Evolutionary conservation across 2,888 invertebrate species (phyloP).

Genomic region (Leptarthrus brevirostris): DNA sequence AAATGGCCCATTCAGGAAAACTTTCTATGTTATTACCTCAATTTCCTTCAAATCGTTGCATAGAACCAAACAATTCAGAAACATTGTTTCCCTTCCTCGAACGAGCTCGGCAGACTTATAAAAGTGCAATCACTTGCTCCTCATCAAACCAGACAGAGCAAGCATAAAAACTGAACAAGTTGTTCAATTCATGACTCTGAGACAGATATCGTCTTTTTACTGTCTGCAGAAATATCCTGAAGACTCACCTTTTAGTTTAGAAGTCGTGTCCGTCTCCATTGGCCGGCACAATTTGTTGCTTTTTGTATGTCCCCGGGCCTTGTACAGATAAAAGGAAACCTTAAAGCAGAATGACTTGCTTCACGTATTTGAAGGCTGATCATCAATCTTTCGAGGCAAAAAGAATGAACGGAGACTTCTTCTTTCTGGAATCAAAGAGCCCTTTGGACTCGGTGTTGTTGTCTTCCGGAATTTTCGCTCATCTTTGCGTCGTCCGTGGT

Average conservation of each 20-base stretch:
- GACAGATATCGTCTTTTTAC: slow-evolving; percentile 41
- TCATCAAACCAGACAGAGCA: not conserved
- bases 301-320: slow-evolving; percentile 14
- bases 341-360: slow-evolving; percentile 43
- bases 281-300: slow-evolving; percentile 14
- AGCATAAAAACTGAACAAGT: slow-evolving; percentile 34
- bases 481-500: not conserved
- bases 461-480: slow-evolving; percentile 7
- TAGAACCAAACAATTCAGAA: not conserved
- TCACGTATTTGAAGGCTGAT: slow-evolving; percentile 44
- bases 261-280: slow-evolving; percentile 39
- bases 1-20: too few relatives aligned
- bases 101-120: not conserved
- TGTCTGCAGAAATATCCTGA: slow-evolving; percentile 40
- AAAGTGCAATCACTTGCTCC: not conserved
- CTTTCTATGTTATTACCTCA: not conserved
- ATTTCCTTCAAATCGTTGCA: not conserved
- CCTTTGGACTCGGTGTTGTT: not conserved
- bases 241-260: slow-evolving; percentile 34
- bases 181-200: slow-evolving; percentile 39
- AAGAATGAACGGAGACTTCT: slow-evolving; percentile 13
- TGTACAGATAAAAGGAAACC: not conserved
- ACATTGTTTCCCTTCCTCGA: too few relatives aligned
- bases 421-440: not conserved
- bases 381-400: slow-evolving; percentile 40